Conservation (phyloP, 1,140 invertebrate species). For the Potamilus streckersoni region DNA sequence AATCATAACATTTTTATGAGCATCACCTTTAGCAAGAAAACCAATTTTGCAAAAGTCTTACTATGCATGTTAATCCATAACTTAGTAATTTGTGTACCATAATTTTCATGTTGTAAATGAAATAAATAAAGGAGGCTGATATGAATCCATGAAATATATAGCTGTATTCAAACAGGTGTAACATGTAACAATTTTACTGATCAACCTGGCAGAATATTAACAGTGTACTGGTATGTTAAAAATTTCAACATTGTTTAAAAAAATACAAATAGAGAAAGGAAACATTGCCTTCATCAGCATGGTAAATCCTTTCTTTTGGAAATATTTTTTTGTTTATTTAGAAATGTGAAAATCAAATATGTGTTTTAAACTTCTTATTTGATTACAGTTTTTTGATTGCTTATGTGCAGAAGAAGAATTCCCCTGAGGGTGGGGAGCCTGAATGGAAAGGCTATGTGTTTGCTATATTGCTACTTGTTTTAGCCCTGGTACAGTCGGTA, state of each 20-base stretch:
- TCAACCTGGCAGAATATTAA: background rate
- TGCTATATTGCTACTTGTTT: slow-evolving; percentile 59
- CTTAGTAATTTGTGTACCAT: no score
- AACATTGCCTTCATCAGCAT: background rate
- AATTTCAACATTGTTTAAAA: background rate
- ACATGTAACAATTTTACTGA: no score
- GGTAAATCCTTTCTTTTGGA: background rate
- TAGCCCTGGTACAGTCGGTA: slow-evolving; percentile 48
- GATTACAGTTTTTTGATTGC: slow-evolving; percentile 33
- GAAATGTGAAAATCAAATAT: background rate
- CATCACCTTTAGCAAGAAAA: no score
- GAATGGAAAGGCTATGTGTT: slow-evolving; percentile 67
- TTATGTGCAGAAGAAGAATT: slow-evolving; percentile 29
- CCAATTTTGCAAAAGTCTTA: no score
- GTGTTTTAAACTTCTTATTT: background rate
- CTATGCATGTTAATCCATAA: no score
- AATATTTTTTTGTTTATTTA: background rate
- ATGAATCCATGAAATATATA: no score
- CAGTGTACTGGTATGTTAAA: background rate
- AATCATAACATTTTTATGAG: no score
- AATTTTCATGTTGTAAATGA: no score
- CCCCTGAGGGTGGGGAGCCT: slow-evolving; percentile 11
- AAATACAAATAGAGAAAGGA: background rate
- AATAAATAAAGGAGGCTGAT: no score
- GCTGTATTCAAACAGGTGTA: no score